Base-by-base conservation (phyloP, 2,113 vertebrate genomes). In the Capreolus pygargus region DNA sequence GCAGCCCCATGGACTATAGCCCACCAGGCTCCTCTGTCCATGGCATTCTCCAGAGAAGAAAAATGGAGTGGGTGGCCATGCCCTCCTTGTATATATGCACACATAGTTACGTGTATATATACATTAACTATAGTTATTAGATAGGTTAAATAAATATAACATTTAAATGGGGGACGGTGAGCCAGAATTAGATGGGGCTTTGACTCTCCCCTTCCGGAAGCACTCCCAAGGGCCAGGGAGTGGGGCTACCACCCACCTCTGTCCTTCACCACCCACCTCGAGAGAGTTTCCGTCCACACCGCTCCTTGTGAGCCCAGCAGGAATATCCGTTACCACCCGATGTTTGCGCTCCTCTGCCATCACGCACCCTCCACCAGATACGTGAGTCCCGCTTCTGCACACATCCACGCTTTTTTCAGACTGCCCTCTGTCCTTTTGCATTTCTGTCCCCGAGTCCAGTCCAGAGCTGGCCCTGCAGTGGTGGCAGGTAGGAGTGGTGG, bases 181-280 rank as follows among this genome's bases (percentile, higher is more conserved):
- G 3, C 14, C 8, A 19, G 55, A 1, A 36, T 50, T 5, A 16
- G 27, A 12, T 30, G 6, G 4, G 13, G 5, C 23, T 23, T 39
- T 16, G 76, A 57, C 3, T 1, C 12, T 19, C 7, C 5, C 30
- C n/a, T 7, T 16, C 0, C 0, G 43, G 45, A 58, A 64, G 58
- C 50, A 28, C 10, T 50, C 21, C 10, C 50, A 4, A 2, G 27
- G 30, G n/a, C 55, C 6, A 27, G 70, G 36, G 11, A 30, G 23
- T n/a, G n/a, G 7, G 1, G 12, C 0, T 1, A n/a, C n/a, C 55
- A 1, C 27, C 52, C 12, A 14, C 16, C 36, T 82, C 25, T 15
- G 12, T 61, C 36, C 17, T 15, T 15, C 1, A 0, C 45, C 3
- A 1, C 30, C 21, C 11, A 6, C 28, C 1, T 33, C 0, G 21